Percentiles rank a stretch among this genome's conserved stretches.
These are phyloP conservation scores for Todiramphus saurophagus DNA, from an alignment of 2,113 vertebrate species.

Conservation along the genomic window DNA sequence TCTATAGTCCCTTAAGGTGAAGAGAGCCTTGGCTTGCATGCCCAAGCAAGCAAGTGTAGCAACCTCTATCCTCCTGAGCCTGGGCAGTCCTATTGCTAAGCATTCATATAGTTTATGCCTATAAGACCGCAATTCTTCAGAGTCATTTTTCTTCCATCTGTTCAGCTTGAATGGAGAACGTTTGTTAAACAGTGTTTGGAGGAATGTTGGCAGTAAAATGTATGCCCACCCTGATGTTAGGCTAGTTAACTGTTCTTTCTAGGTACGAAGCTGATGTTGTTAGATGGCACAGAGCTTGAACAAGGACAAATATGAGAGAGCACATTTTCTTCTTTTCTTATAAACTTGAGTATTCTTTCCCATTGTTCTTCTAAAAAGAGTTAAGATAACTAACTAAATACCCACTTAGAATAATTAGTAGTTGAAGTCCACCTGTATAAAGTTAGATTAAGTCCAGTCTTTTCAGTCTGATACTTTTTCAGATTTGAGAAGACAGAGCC, in stretches of 20 bases:
- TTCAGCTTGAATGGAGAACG: slow-evolving; percentile 33
- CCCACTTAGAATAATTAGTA: slow-evolving; percentile 45
- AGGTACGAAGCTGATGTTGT: slow-evolving; percentile 48
- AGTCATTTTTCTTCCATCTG: slow-evolving; percentile 51
- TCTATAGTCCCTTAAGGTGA: background rate
- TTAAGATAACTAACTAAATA: background rate
- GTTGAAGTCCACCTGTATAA: slow-evolving; percentile 37
- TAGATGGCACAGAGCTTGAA: background rate
- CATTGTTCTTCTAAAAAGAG: background rate
- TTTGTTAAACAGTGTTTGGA: slow-evolving; percentile 23
- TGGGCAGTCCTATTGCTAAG: slow-evolving; percentile 1
- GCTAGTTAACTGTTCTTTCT: slow-evolving; percentile 9
- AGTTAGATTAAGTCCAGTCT: slow-evolving; percentile 45
- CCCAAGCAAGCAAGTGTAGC: background rate
- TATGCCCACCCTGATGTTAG: background rate
- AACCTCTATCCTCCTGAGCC: background rate
- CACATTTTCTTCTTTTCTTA: background rate
- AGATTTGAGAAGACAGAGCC: slow-evolving; percentile 46
- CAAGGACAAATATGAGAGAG: background rate
- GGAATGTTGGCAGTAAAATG: slow-evolving; percentile 6
- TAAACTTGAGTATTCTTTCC: slow-evolving; percentile 15
- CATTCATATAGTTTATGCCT: slow-evolving; percentile 30
- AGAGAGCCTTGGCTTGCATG: background rate
- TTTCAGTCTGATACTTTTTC: slow-evolving; percentile 25
- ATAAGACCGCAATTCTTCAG: background rate